Conservation (phyloP, 2,888 invertebrate genomes). For the Bugula neritina region DNA sequence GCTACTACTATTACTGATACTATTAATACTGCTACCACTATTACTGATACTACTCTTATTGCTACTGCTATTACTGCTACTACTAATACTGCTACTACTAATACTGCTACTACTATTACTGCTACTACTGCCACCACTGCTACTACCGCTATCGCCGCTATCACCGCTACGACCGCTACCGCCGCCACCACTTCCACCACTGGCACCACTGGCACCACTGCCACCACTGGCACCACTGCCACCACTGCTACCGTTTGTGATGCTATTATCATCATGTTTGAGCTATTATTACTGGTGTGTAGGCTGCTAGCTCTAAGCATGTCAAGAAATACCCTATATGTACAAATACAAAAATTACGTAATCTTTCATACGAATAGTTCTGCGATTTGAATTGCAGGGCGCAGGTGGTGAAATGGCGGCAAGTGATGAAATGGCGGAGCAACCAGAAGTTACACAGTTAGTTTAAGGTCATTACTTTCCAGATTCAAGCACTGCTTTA, state of each 20-base stretch:
- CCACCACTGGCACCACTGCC: background rate
- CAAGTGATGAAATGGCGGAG: constrained; percentile 40
- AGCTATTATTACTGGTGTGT: background rate
- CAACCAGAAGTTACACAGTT: no score
- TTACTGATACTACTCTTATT: background rate
- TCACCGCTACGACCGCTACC: background rate
- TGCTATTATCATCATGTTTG: background rate
- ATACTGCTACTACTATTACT: background rate
- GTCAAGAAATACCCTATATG: no score
- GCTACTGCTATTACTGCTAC: background rate
- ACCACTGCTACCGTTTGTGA: background rate
- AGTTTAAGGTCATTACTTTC: no score
- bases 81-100: background rate
- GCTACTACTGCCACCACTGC: background rate
- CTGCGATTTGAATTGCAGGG: constrained; percentile 29
- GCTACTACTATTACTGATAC: background rate
- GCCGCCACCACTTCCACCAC: background rate
- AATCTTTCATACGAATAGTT: no score
- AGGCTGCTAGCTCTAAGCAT: background rate
- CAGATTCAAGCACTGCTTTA: no score
- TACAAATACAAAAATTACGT: no score
- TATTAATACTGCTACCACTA: background rate
- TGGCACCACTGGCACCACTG: no score
- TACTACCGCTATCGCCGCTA: background rate
- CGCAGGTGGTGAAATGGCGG: constrained; percentile 38